These are phyloP conservation scores for Acrocyrtus sp. DNA, from an alignment of 2,888 invertebrate genomes.

Conservation along the genomic window DNA sequence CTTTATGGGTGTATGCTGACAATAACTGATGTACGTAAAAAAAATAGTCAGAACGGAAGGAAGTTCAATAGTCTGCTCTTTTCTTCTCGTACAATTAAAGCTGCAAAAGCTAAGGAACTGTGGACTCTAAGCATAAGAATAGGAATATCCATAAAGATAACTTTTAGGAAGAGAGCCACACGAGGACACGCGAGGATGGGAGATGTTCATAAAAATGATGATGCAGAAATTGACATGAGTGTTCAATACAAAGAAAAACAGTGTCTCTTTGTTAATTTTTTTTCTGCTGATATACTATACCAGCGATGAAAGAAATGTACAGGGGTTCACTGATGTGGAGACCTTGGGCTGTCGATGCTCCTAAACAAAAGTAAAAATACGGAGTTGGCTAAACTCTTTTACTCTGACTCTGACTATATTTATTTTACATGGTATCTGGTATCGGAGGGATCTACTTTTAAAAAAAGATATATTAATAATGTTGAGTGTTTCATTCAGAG, in stretches of 20 bases:
- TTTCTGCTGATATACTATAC: no score
- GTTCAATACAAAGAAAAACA: no score
- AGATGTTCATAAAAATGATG: not conserved
- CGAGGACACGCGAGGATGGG: conserved; percentile 18
- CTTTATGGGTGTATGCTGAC: not conserved
- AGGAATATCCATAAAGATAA: no score
- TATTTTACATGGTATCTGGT: no score
- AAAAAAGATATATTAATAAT: no score
- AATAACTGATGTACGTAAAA: not conserved
- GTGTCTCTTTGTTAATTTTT: no score
- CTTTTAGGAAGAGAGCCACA: conserved; percentile 8
- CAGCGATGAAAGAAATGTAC: not conserved
- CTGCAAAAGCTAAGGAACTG: no score
- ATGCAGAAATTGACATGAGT: not conserved
- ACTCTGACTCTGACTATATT: no score
- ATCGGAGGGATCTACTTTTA: no score
- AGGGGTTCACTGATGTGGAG: conserved; percentile 32
- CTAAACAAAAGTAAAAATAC: conserved; percentile 49
- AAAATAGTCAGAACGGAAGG: not conserved
- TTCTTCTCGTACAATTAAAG: not conserved
- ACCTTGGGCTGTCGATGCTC: conserved; percentile 47
- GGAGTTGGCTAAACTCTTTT: conserved; percentile 39
- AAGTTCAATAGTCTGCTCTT: conserved; percentile 32
- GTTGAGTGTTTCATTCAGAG: no score
- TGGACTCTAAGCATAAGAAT: no score